phyloP scores from a whole-genome alignment of 2,888 invertebrate genomes.

The Eristalinus aeneus region DNA sequence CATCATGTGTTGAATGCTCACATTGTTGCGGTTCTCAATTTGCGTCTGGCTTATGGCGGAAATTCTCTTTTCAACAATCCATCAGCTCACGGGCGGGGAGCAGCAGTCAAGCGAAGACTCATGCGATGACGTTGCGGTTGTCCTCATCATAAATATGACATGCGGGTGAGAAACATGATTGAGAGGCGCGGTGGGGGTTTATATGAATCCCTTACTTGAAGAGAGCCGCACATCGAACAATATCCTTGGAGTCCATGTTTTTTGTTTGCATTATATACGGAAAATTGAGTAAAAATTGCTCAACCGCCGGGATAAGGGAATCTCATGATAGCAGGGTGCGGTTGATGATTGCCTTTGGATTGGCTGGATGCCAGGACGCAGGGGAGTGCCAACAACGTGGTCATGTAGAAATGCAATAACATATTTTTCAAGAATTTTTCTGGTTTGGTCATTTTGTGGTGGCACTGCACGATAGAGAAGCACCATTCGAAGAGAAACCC shows the following conservation, averaged over 20 bases:
- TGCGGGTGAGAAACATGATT: neutral
- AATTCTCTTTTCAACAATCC: neutral
- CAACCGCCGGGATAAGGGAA: too few relatives aligned
- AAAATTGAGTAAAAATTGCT: neutral
- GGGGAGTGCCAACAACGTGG: too few relatives aligned
- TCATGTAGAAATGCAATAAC: too few relatives aligned
- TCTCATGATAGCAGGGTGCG: too few relatives aligned
- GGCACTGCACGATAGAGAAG: too few relatives aligned
- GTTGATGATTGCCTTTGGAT: too few relatives aligned
- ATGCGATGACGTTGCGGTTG: neutral
- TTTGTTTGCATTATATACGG: neutral
- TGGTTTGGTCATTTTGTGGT: too few relatives aligned
- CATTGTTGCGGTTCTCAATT: neutral
- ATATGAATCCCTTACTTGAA: neutral
- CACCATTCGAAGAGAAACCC: too few relatives aligned
- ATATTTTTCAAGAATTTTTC: too few relatives aligned
- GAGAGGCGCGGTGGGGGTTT: neutral
- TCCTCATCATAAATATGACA: neutral
- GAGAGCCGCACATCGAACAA: neutral
- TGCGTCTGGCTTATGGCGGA: neutral
- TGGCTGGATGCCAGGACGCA: too few relatives aligned
- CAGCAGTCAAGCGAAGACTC: neutral
- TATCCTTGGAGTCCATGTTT: neutral
- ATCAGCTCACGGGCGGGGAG: neutral
- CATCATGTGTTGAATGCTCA: neutral